Conservation (phyloP, 2,797 vertebrate species). For the Cygnus olor region DNA sequence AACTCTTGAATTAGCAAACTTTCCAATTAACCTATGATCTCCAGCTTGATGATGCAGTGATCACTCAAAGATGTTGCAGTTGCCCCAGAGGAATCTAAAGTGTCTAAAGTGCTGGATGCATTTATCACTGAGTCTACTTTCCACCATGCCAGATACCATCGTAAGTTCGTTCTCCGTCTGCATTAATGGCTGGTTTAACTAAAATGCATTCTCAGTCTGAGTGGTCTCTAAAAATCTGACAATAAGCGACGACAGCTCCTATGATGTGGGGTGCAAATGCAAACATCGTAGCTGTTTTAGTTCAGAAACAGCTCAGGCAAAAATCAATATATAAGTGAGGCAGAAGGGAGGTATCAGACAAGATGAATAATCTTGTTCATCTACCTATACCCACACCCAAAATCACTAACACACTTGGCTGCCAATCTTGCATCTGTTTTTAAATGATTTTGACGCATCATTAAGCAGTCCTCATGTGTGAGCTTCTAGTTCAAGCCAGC, state of each 20-base stretch:
- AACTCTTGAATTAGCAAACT: constrained; percentile 29
- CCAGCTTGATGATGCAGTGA: not conserved
- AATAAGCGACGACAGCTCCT: not conserved
- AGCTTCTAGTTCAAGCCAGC: constrained; percentile 1
- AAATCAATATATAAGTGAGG: not conserved
- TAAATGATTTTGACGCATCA: not conserved
- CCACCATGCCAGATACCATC: not conserved
- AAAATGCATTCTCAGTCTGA: not conserved
- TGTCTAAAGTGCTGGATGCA: constrained; percentile 24
- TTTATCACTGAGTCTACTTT: constrained; percentile 35
- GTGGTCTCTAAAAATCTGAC: constrained; percentile 17
- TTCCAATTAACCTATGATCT: constrained; percentile 39
- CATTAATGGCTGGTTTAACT: constrained; percentile 35
- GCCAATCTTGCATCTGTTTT: constrained; percentile 3
- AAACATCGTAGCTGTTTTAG: not conserved
- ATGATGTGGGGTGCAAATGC: not conserved
- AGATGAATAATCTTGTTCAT: constrained; percentile 9
- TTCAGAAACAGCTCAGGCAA: constrained; percentile 1
- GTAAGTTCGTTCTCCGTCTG: not conserved
- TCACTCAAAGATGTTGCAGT: constrained; percentile 33
- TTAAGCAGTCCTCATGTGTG: not conserved
- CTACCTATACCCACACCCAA: not conserved
- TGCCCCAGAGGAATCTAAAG: constrained; percentile 43
- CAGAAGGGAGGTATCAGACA: constrained; percentile 10
- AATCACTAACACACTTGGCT: constrained; percentile 5